phyloP scores from a whole-genome alignment of 2,797 vertebrate genomes.

The Acipenser oxyrinchus region DNA sequence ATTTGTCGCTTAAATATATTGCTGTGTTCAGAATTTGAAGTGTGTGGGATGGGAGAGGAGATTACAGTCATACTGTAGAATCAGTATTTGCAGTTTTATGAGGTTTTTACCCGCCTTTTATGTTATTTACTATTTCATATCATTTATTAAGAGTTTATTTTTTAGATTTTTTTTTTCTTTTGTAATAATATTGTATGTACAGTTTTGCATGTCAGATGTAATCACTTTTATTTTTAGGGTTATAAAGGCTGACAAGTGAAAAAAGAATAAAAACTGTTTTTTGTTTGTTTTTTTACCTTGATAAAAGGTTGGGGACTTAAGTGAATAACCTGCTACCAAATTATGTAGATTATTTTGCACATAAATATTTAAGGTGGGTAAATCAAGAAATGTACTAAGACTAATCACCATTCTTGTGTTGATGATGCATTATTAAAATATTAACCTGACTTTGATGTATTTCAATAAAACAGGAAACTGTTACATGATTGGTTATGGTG shows the following conservation, averaged over 20 bases:
- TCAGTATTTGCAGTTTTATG: constrained; percentile 64
- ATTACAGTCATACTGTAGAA: constrained; percentile 21
- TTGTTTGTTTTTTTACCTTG: constrained; percentile 55
- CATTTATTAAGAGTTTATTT: constrained; percentile 60
- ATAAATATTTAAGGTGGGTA: constrained; percentile 92
- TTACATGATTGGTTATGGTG: constrained; percentile 56
- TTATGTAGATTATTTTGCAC: constrained; percentile 88
- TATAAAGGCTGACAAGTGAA: constrained; percentile 55
- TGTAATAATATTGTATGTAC: constrained; percentile 89
- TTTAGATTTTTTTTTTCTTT: constrained; percentile 69
- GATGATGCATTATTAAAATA: constrained; percentile 73
- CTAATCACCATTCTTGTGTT: constrained; percentile 72
- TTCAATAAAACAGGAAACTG: constrained; percentile 93
- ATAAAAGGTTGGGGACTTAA: constrained; percentile 72
- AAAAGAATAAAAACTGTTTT: constrained; percentile 51
- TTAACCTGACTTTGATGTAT: constrained; percentile 93
- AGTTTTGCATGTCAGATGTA: constrained; percentile 96
- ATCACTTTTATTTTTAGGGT: constrained; percentile 64
- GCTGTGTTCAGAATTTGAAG: background rate
- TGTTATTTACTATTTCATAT: constrained; percentile 81
- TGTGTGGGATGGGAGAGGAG: constrained; percentile 19
- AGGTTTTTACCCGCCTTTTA: constrained; percentile 74
- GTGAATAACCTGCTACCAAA: constrained; percentile 82
- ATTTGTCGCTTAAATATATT: background rate
- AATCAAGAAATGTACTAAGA: constrained; percentile 74